phyloP scores from a whole-genome alignment of 1,140 invertebrate species.

The Cyphomyrmex costatus region DNA sequence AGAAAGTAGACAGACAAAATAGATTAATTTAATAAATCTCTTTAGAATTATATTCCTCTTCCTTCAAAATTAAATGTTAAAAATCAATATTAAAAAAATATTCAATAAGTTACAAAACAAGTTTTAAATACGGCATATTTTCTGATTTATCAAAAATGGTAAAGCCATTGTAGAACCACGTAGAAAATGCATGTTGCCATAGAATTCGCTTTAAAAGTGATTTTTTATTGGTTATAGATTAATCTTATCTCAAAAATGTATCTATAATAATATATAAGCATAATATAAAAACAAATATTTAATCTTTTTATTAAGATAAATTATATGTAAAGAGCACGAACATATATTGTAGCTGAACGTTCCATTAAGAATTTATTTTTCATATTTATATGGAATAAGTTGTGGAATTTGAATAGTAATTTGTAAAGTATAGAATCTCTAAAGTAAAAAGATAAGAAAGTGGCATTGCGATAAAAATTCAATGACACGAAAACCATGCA shows the following conservation, averaged over 20 bases:
- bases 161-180: too few relatives aligned
- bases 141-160: neutral
- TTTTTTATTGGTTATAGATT: neutral
- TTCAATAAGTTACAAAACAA: neutral
- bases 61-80: neutral
- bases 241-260: neutral
- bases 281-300: neutral
- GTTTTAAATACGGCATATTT: neutral
- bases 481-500: slow-evolving; percentile 10
- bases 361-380: neutral
- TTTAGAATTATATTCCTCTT: neutral
- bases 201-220: neutral
- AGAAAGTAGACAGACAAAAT: slow-evolving; percentile 25
- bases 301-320: neutral
- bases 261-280: neutral
- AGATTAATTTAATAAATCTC: neutral
- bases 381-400: neutral
- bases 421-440: neutral
- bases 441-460: slow-evolving; percentile 24
- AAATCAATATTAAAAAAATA: neutral
- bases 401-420: neutral
- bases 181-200: neutral
- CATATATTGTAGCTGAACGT: neutral
- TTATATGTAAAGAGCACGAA: neutral
- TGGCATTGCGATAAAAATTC: slow-evolving; percentile 14